Evolutionary conservation across 2,888 invertebrate genomes (phyloP).

Genomic region (Drosophila phalerata): DNA sequence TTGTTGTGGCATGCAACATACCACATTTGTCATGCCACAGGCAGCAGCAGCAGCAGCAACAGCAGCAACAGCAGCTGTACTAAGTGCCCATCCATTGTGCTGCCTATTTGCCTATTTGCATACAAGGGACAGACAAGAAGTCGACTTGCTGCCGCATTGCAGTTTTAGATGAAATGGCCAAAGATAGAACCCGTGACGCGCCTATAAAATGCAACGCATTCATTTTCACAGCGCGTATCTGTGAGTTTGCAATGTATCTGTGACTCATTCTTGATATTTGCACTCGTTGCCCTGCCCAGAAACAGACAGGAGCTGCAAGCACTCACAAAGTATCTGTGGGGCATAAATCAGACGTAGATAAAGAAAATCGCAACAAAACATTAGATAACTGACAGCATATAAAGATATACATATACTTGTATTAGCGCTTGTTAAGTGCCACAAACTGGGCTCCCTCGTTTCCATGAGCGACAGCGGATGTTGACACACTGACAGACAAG

Average conservation of each 20-base stretch:
- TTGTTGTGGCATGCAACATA: constrained; percentile 7
- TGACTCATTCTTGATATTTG: constrained; percentile 47
- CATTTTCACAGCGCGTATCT: constrained; percentile 31
- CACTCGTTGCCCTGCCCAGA: constrained; percentile 23
- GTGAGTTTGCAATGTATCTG: constrained; percentile 29
- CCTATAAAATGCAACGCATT: constrained; percentile 54
- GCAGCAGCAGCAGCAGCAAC: constrained; percentile 1
- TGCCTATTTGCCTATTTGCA: constrained; percentile 58
- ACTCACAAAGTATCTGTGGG: not conserved
- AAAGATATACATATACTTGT: constrained; percentile 34
- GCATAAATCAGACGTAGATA: constrained; percentile 32
- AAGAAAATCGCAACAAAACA: constrained; percentile 28
- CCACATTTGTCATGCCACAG: constrained; percentile 47
- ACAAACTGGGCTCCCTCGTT: constrained; percentile 33
- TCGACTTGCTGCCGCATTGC: constrained; percentile 56
- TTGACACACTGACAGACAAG: constrained; percentile 42
- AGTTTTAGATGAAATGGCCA: constrained; percentile 68
- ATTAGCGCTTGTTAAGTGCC: constrained; percentile 61
- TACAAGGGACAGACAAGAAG: constrained; percentile 12
- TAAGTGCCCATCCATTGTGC: constrained; percentile 46
- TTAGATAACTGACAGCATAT: constrained; percentile 28
- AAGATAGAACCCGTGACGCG: constrained; percentile 53
- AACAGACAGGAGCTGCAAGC: constrained; percentile 14
- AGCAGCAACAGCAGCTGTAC: constrained; percentile 14
- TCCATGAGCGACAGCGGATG: constrained; percentile 51